Base-by-base conservation (phyloP, 1,140 invertebrate genomes). In the Caenorhabditis briggsae region DNA sequence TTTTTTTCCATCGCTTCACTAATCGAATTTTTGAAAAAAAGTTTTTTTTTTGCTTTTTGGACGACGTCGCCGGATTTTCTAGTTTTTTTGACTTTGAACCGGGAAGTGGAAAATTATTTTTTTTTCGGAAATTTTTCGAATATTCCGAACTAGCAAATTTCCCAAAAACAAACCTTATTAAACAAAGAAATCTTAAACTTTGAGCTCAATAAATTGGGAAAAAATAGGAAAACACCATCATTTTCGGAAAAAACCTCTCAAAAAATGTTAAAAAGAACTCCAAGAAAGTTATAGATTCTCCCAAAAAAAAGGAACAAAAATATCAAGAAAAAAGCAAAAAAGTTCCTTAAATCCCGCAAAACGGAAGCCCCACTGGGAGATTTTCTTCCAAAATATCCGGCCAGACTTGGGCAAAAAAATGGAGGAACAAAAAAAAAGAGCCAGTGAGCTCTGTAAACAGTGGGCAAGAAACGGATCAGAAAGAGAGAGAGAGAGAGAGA, bases 361-460 rank as follows among this genome's bases (percentile, higher is more conserved):
- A 25, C 59, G 59, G 59, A 61, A 61, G 59, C 59, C 59, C 55
- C 8, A 43, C n/a, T n/a, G 20, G 20, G 7, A 65, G 25, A 61
- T 23, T n/a, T n/a, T n/a, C n/a, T n/a, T n/a, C 59, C 41, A 65
- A 43, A 65, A 65, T 65, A 65, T 43, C 64, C 41, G 33, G 64
- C 59, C 56, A 20, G 56, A 58, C 56, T 58, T 58, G 56, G 56
- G n/a, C 50, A 50, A 50, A 14, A 14, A 50, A 50, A 50, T 11
- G 50, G 3, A 50, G 3, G 16, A 50, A 50, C 9, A 5, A 1
- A 14, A 50, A 14, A 50, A 14, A 58, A 58, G 18, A 18, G 18
- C 14, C 56, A 58, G n/a, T 58, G 56, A 58, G 56, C 64, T 65
- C 64, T 65, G 64, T 65, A 65, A 65, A 65, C 64, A 65, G 43